Base-by-base conservation (phyloP, 2,888 invertebrate species). In the Minunthozetes semirufus region DNA sequence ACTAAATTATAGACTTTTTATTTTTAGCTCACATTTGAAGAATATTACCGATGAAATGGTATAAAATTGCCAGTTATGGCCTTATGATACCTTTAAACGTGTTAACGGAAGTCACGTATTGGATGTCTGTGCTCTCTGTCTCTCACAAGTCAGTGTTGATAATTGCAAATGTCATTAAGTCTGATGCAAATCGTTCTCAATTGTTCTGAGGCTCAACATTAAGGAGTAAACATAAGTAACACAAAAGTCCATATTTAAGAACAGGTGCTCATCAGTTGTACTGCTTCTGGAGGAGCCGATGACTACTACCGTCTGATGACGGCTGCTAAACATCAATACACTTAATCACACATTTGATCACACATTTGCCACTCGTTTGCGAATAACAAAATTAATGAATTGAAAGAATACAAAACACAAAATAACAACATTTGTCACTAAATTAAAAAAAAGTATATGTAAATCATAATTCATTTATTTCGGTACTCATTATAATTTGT, bases 71-170 rank as follows among this genome's bases (percentile, higher is more conserved):
- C 33, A 33, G 29, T 63, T 63, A 63, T 56, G 56, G 25, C 5
- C 19, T 8, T 56, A 56, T 25, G 25, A n/a, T 29, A 63, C 29
- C 29, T 2, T 33, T 27, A 17, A 63, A 63, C 33, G 6, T 29
- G 63, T 63, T 63, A 63, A 63, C 63, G 63, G 63, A 63, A 63
- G 63, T 63, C 63, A 63, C 63, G 63, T 63, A 63, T 63, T 63
- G 33, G 27, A n/a, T 27, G 29, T 63, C n/a, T 63, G 29, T 63
- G n/a, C 29, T 63, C 63, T 63, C 63, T 29, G 63, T 63, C 22
- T 63, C n/a, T n/a, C n/a, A n/a, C n/a, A n/a, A n/a, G n/a, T n/a
- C n/a, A n/a, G n/a, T n/a, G n/a, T n/a, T 63, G 33, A 63, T 63
- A 63, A 63, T 63, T 63, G 33, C 63, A 63, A 63, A 63, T 27